Evolutionary conservation across 2,888 invertebrate genomes (phyloP).

Genomic region (Hecatera dysodea): DNA sequence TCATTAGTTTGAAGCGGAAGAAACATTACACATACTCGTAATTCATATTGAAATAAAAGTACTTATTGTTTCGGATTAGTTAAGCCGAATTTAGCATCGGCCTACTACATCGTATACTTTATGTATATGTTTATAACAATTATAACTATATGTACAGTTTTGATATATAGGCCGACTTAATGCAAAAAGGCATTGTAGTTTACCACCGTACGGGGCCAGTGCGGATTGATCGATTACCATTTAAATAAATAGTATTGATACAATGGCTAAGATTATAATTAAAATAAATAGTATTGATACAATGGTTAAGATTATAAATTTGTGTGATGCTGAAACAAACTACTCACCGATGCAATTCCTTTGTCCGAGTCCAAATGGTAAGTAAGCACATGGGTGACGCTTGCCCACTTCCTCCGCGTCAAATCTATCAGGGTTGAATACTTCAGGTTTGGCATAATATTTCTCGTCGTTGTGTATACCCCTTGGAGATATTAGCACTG

Average conservation of each 20-base stretch:
- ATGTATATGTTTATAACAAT: too few species aligned
- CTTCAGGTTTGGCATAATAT: constrained; percentile 82
- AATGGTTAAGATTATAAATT: neutral
- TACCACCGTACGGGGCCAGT: constrained; percentile 61
- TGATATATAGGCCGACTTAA: neutral
- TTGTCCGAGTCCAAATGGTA: constrained; percentile 84
- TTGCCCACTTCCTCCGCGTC: constrained; percentile 71
- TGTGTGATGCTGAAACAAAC: neutral
- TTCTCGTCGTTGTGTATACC: constrained; percentile 83
- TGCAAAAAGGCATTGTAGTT: neutral
- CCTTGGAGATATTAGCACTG: constrained; percentile 74
- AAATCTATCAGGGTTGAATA: constrained; percentile 87
- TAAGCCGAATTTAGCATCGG: too few species aligned
- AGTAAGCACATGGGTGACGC: constrained; percentile 77
- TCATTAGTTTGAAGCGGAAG: too few species aligned
- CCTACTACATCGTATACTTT: too few species aligned
- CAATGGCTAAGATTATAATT: neutral
- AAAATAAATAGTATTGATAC: neutral
- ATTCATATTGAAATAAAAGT: too few species aligned
- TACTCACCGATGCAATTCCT: constrained; percentile 82
- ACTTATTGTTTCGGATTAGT: too few species aligned
- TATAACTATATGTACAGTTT: too few species aligned
- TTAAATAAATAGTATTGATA: neutral
- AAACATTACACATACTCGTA: too few species aligned
- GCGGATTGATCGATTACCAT: neutral